These are phyloP conservation scores for Danio tinwini DNA, from an alignment of 2,797 vertebrate species.

Conservation along the genomic window DNA sequence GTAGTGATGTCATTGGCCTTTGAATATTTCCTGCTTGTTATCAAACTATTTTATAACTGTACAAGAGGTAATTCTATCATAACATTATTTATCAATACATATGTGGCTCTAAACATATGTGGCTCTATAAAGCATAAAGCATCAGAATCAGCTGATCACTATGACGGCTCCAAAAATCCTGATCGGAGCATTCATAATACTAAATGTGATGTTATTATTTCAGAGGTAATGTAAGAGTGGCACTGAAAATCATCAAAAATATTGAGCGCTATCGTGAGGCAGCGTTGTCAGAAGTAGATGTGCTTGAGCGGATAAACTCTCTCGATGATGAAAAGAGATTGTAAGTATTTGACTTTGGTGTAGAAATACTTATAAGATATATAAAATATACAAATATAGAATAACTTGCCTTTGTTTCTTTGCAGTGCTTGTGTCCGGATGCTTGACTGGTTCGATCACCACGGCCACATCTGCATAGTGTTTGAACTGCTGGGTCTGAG, in stretches of 20 bases:
- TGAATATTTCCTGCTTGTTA: too few species aligned
- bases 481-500: constrained; percentile 97
- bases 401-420: neutral
- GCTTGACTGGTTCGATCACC: constrained; percentile 96
- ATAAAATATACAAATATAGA: too few species aligned
- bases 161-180: too few species aligned
- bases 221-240: constrained; percentile 87
- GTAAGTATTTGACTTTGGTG: constrained; percentile 77
- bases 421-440: constrained; percentile 91
- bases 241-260: constrained; percentile 99
- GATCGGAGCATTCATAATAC: too few species aligned
- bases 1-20: too few species aligned
- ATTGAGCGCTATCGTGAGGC: constrained; percentile 95
- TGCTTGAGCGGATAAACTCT: constrained; percentile 89
- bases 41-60: too few species aligned
- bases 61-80: too few species aligned
- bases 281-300: constrained; percentile 93
- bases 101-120: too few species aligned
- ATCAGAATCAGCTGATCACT: too few species aligned
- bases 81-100: too few species aligned
- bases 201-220: neutral
- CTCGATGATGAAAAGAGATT: constrained; percentile 84
- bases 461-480: constrained; percentile 93
- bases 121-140: too few species aligned
- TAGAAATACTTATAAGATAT: neutral